Percentiles rank a stretch among this genome's conserved stretches.
These are phyloP conservation scores for Prionace glauca DNA, from an alignment of 2,797 vertebrate genomes.

Conservation along the genomic window DNA sequence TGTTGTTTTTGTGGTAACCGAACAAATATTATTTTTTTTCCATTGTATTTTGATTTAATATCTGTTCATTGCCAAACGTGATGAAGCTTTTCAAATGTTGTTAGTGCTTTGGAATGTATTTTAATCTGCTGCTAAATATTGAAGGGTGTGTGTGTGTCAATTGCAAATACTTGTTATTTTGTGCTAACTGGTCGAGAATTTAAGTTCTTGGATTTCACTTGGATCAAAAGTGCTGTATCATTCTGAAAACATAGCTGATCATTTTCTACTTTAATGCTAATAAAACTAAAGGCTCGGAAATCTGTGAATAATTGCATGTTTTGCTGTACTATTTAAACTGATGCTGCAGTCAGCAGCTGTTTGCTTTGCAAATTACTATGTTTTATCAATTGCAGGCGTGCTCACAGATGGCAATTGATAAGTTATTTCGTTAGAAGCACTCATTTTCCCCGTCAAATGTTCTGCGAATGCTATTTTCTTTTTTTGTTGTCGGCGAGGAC, in stretches of 20 bases:
- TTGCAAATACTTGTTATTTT: neutral
- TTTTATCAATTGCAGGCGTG: neutral
- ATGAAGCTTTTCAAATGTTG: neutral
- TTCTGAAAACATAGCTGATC: neutral
- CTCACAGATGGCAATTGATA: neutral
- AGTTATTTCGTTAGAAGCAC: neutral
- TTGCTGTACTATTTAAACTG: neutral
- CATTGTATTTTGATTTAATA: neutral
- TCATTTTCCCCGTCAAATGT: neutral
- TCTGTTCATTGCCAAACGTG: neutral
- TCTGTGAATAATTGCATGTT: neutral
- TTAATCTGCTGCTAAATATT: neutral
- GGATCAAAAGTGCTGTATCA: neutral
- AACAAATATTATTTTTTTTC: neutral
- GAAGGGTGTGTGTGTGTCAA: neutral
- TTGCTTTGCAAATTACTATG: slow-evolving; percentile 5
- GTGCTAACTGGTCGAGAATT: neutral
- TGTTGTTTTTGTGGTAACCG: neutral
- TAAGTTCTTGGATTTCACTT: neutral
- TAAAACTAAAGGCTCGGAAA: neutral
- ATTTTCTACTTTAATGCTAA: neutral
- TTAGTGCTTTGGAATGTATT: neutral
- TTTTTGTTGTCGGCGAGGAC: no score
- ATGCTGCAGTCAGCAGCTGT: neutral
- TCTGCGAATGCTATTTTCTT: neutral